A percentile compares a stretch with the other conserved stretches of the same genome.
phyloP scores from a whole-genome alignment of 2,888 invertebrate species.

The Torymus tubicola region DNA sequence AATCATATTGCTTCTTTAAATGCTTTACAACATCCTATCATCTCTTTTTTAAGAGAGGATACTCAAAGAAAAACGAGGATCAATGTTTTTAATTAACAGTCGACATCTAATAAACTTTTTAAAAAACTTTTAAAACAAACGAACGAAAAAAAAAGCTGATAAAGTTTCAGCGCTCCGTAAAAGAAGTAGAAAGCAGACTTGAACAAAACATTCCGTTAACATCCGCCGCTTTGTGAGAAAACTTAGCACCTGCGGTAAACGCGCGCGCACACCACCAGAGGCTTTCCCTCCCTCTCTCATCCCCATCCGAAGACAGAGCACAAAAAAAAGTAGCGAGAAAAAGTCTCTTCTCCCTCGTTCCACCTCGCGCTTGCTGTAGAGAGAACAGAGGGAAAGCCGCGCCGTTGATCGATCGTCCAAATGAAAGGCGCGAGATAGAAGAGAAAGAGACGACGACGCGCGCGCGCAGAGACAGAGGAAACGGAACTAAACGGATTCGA shows the following conservation, averaged over 20 bases:
- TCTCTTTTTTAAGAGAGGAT: too few species aligned
- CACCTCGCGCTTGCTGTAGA: too few species aligned
- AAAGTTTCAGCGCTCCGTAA: too few species aligned
- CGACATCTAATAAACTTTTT: too few species aligned
- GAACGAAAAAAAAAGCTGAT: not conserved
- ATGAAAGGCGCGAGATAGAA: constrained; percentile 24
- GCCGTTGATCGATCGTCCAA: constrained; percentile 19
- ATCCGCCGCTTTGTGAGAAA: not conserved
- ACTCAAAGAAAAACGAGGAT: too few species aligned
- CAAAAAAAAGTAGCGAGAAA: not conserved
- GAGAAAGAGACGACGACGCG: constrained; percentile 7
- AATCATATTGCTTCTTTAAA: too few species aligned
- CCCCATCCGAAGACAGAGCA: not conserved
- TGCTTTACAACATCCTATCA: too few species aligned
- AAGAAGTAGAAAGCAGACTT: too few species aligned
- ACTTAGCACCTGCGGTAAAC: constrained; percentile 25
- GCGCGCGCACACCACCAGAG: not conserved
- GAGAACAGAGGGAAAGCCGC: too few species aligned
- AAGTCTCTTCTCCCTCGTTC: not conserved
- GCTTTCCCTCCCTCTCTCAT: not conserved
- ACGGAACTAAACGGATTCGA: constrained; percentile 51
- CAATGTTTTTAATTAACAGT: too few species aligned
- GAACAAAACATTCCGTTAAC: constrained; percentile 4
- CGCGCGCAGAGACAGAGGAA: constrained; percentile 22
- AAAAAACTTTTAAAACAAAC: not conserved